Evolutionary conservation across 2,888 invertebrate genomes (phyloP).

Genomic region (Lumbricus terrestris): DNA sequence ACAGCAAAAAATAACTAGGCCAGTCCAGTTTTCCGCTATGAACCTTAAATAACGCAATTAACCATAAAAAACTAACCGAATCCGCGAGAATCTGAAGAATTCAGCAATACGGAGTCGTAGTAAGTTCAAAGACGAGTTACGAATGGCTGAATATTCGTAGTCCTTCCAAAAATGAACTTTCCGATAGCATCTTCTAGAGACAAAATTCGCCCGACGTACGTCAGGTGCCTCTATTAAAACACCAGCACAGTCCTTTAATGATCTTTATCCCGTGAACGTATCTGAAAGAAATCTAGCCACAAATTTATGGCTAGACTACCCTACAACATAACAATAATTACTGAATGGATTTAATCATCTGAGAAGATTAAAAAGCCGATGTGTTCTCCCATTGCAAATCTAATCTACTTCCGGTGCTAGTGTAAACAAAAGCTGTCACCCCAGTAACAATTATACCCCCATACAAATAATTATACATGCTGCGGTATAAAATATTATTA

Average conservation of each 20-base stretch:
- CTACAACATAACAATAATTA: background rate
- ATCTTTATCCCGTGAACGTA: background rate
- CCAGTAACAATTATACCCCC: background rate
- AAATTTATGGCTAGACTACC: background rate
- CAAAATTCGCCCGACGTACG: background rate
- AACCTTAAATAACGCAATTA: background rate
- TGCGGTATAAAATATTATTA: background rate
- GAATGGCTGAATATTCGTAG: background rate
- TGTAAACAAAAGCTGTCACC: background rate
- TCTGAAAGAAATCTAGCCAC: background rate
- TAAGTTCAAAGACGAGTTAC: background rate
- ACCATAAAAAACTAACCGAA: background rate
- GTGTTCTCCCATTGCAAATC: conserved; percentile 3
- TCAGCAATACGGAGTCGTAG: background rate
- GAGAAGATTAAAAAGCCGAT: background rate
- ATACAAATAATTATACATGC: background rate
- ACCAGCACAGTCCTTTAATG: background rate
- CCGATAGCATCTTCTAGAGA: background rate
- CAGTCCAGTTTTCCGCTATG: background rate
- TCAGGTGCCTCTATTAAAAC: background rate
- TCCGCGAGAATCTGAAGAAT: background rate
- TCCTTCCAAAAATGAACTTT: background rate
- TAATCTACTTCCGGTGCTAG: conserved; percentile 3
- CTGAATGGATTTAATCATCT: background rate
- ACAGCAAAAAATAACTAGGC: background rate